phyloP scores from a whole-genome alignment of 2,888 invertebrate genomes.

The Ophion costatus region DNA sequence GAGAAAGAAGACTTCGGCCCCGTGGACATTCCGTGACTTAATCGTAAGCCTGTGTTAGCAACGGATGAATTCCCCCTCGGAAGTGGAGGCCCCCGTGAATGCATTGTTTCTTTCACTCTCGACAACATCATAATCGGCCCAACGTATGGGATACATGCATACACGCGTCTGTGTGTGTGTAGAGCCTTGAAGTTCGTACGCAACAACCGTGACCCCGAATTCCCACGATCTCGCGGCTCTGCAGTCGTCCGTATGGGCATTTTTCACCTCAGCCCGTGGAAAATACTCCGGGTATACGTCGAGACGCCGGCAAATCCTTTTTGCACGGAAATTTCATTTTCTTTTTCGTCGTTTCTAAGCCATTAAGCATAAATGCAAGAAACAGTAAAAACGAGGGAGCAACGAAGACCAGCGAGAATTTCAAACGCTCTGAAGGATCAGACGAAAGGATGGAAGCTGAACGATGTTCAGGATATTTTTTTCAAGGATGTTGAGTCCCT shows the following conservation, averaged over 20 bases:
- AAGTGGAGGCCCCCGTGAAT: constrained; percentile 31
- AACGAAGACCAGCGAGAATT: no score
- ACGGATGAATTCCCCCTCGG: constrained; percentile 16
- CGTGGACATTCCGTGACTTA: background rate
- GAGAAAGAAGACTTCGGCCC: background rate
- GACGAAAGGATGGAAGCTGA: background rate
- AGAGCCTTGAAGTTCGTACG: constrained; percentile 51
- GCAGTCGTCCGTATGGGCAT: constrained; percentile 23
- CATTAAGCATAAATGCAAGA: background rate
- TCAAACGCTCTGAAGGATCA: background rate
- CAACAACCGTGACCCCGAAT: constrained; percentile 71
- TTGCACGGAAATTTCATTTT: constrained; percentile 4
- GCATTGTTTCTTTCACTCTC: constrained; percentile 43
- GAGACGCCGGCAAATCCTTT: background rate
- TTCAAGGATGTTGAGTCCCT: no score
- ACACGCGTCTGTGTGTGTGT: constrained; percentile 2
- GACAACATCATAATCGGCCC: constrained; percentile 39
- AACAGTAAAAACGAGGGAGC: background rate
- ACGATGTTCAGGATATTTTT: background rate
- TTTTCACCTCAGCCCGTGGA: constrained; percentile 27
- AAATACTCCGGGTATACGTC: background rate
- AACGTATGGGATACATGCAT: background rate
- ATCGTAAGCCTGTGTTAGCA: background rate
- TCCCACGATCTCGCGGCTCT: constrained; percentile 68
- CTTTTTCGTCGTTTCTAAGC: background rate